Evolutionary conservation across 2,113 vertebrate genomes (phyloP).

Genomic region (Eulemur macaco): DNA sequence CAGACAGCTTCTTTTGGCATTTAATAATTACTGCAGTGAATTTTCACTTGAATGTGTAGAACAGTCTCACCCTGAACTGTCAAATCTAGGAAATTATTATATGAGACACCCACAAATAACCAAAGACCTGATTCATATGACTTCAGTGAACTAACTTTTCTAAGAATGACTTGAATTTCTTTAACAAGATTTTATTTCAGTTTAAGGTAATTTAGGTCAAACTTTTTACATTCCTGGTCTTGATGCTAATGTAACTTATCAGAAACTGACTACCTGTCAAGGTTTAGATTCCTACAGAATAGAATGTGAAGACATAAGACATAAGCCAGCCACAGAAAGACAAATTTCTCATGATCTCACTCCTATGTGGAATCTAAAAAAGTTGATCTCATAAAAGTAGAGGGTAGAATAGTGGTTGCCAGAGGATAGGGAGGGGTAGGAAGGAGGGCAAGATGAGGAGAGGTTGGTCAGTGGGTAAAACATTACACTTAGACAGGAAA

Average conservation of each 20-base stretch:
- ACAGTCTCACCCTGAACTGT: not conserved
- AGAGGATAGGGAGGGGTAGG: not conserved
- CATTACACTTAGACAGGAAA: not conserved
- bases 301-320: not conserved
- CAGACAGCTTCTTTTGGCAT: slow-evolving; percentile 3
- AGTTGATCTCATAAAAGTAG: not conserved
- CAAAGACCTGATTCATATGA: not conserved
- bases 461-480: not conserved
- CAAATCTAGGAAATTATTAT: not conserved
- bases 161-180: not conserved
- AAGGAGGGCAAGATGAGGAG: not conserved
- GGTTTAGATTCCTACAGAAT: not conserved
- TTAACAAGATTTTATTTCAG: slow-evolving; percentile 36
- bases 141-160: not conserved
- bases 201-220: not conserved
- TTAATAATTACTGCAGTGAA: not conserved
- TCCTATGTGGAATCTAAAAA: not conserved
- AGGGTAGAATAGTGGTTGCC: not conserved
- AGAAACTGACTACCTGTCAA: not conserved
- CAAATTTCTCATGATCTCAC: not conserved
- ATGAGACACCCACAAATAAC: not conserved
- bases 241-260: not conserved
- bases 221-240: not conserved
- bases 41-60: not conserved
- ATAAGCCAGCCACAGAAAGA: not conserved